These are phyloP conservation scores for Eremobia ochroleuca DNA, from an alignment of 2,888 invertebrate genomes.

Conservation along the genomic window DNA sequence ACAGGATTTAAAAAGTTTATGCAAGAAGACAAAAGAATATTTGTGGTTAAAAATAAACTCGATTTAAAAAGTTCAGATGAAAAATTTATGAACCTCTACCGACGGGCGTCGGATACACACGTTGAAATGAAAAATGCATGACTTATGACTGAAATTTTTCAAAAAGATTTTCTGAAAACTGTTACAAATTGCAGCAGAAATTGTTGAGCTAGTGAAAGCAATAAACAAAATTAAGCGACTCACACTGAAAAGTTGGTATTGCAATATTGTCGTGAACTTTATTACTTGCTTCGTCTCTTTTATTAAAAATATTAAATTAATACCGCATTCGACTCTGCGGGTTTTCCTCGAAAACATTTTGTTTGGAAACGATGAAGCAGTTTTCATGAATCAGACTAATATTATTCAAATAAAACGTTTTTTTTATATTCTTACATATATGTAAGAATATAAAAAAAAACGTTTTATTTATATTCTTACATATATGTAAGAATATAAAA, in stretches of 20 bases:
- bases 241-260: not conserved
- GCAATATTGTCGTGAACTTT: constrained; percentile 14
- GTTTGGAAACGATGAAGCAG: not conserved
- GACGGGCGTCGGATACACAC: constrained; percentile 10
- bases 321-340: not conserved
- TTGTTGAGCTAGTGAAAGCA: constrained; percentile 8
- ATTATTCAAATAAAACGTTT: no score
- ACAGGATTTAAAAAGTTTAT: not conserved
- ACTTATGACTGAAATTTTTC: constrained; percentile 10
- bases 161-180: constrained; percentile 14
- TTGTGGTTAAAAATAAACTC: not conserved
- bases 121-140: constrained; percentile 44
- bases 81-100: constrained; percentile 24
- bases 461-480: no score
- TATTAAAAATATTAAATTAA: not conserved
- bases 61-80: constrained; percentile 22
- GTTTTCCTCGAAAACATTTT: not conserved
- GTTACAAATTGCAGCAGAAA: constrained; percentile 25
- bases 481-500: no score
- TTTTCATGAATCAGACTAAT: not conserved
- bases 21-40: not conserved
- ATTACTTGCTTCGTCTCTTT: constrained; percentile 7
- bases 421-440: not conserved
- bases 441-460: no score
- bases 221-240: constrained; percentile 28